Conservation (phyloP, 2,888 invertebrate species). For the Lasioglossum villosulum region DNA sequence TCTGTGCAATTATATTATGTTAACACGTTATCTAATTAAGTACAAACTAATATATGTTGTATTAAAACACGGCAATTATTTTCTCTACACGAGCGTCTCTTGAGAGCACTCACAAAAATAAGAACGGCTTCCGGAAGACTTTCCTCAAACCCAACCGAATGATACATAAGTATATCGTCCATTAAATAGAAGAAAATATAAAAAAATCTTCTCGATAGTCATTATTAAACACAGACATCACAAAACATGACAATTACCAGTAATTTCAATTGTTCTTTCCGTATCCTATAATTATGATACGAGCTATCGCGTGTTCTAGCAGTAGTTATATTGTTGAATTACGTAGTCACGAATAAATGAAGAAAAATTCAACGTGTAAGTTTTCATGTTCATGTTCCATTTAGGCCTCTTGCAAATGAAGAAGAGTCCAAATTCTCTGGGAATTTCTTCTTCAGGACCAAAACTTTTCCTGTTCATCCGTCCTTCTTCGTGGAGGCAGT, state of each 20-base stretch:
- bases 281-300: slow-evolving; percentile 5
- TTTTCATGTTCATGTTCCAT: background rate
- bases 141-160: background rate
- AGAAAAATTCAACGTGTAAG: background rate
- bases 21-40: background rate
- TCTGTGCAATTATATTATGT: background rate
- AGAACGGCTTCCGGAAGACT: background rate
- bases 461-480: slow-evolving; percentile 42
- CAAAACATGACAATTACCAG: background rate
- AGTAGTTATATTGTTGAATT: background rate
- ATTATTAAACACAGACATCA: background rate
- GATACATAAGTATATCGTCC: background rate
- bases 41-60: background rate
- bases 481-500: background rate
- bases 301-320: background rate
- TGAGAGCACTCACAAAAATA: background rate
- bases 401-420: background rate
- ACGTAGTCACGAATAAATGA: background rate
- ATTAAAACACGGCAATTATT: background rate
- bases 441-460: slow-evolving; percentile 2
- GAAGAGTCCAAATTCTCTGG: background rate
- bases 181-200: background rate
- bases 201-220: background rate
- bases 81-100: too few relatives aligned
- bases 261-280: background rate